These are phyloP conservation scores for Mnemiopsis leidyi DNA, from an alignment of 37 sponge, comb jelly and placozoan genomes.

Conservation along the genomic window DNA sequence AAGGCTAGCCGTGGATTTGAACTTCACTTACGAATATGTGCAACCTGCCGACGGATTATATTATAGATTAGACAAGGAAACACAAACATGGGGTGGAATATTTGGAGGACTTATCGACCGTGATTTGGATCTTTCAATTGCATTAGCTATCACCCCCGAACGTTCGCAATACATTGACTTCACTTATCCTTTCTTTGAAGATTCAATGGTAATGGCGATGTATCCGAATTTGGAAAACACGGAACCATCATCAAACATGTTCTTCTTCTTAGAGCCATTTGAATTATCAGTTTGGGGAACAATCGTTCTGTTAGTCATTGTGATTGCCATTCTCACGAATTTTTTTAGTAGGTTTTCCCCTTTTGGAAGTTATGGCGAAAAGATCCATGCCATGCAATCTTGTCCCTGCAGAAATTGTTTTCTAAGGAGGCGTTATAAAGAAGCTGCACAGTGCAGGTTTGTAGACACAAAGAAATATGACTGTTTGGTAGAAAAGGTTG, in stretches of 20 bases:
- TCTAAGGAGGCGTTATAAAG: background rate
- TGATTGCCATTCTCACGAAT: background rate
- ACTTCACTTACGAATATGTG: slow-evolving; percentile 27
- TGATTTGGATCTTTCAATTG: background rate
- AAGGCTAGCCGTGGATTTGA: background rate
- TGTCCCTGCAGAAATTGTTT: background rate
- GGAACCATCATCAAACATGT: background rate
- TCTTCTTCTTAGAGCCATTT: slow-evolving; percentile 29
- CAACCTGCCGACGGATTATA: background rate
- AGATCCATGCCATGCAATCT: background rate
- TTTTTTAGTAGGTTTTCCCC: slow-evolving; percentile 10
- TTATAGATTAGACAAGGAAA: background rate
- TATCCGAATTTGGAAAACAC: background rate
- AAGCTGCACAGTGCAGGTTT: background rate
- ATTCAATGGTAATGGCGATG: background rate
- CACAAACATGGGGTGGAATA: background rate
- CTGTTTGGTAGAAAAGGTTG: background rate
- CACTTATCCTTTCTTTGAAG: background rate
- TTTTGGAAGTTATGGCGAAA: background rate
- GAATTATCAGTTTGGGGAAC: background rate
- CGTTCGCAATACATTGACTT: background rate
- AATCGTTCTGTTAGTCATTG: background rate
- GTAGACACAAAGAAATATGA: background rate
- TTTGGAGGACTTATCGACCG: background rate
- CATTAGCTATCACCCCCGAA: background rate